These are phyloP conservation scores for Maccullochella peelii DNA, from an alignment of 2,113 vertebrate genomes.

Conservation along the genomic window DNA sequence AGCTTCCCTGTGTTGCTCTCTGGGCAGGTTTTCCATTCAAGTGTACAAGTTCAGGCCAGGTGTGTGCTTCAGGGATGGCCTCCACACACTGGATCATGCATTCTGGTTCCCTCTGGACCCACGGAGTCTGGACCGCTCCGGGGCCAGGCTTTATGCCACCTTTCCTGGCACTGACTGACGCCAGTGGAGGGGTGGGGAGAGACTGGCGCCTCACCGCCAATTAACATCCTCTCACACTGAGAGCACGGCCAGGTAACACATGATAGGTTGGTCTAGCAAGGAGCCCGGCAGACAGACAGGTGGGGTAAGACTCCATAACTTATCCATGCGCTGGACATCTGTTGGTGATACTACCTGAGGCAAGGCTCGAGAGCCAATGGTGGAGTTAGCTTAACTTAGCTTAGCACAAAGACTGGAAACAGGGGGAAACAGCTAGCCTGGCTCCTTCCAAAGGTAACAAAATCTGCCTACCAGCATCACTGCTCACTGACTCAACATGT, in stretches of 20 bases:
- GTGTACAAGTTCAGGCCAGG: constrained; percentile 54
- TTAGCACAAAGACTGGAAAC: constrained; percentile 12
- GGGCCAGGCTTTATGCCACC: constrained; percentile 75
- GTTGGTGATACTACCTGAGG: constrained; percentile 20
- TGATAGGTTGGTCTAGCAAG: constrained; percentile 53
- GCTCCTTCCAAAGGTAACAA: not conserved
- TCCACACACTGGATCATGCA: constrained; percentile 45
- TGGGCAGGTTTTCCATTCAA: constrained; percentile 57
- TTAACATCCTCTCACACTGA: constrained; percentile 73
- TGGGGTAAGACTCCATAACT: constrained; percentile 53
- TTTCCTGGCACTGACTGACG: constrained; percentile 68
- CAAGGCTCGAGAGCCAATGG: constrained; percentile 5
- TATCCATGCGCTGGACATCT: constrained; percentile 51
- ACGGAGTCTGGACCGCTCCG: constrained; percentile 59
- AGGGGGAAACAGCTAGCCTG: not conserved
- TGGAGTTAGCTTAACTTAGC: not conserved
- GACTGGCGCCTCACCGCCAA: constrained; percentile 75
- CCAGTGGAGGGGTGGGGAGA: constrained; percentile 54
- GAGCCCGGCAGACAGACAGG: constrained; percentile 49
- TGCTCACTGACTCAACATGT: not conserved
- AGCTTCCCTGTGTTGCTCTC: constrained; percentile 36
- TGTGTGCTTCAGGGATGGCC: constrained; percentile 58
- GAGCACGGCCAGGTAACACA: constrained; percentile 75
- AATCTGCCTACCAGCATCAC: constrained; percentile 1
- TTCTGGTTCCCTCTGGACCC: constrained; percentile 56